These are phyloP conservation scores for Chaetodon trifascialis DNA, from an alignment of 2,113 vertebrate genomes.

Conservation along the genomic window DNA sequence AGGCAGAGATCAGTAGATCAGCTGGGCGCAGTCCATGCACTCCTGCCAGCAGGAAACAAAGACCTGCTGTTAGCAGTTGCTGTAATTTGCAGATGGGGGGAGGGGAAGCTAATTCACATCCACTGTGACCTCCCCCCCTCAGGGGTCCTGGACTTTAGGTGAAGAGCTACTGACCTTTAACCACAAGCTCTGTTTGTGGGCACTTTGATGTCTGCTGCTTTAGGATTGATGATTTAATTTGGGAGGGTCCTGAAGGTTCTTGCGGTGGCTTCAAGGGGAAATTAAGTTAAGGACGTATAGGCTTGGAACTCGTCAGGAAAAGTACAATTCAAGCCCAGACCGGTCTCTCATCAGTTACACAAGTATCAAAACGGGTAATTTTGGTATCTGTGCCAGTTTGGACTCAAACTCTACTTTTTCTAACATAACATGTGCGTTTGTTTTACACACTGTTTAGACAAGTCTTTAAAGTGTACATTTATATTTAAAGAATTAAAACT, in stretches of 20 bases:
- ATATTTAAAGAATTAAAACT: conserved; percentile 48
- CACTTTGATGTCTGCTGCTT: conserved; percentile 33
- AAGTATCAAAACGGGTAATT: not conserved
- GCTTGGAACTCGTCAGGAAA: not conserved
- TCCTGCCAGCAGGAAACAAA: not conserved
- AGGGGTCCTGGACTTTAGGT: conserved; percentile 19
- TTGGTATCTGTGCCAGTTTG: not conserved
- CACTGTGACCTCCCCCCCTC: not conserved
- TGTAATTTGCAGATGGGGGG: conserved; percentile 19
- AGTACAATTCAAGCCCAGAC: not conserved
- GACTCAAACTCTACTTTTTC: not conserved
- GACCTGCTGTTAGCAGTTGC: not conserved
- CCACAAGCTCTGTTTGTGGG: not conserved
- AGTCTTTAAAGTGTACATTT: conserved; percentile 36
- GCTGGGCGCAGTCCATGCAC: conserved; percentile 5
- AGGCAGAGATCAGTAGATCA: conserved; percentile 1
- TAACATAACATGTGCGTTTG: not conserved
- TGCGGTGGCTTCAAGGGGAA: not conserved
- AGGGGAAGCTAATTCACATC: conserved; percentile 14
- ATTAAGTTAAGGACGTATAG: not conserved
- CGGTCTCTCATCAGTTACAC: not conserved
- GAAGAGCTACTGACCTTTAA: conserved; percentile 38
- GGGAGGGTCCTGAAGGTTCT: not conserved
- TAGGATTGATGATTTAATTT: conserved; percentile 21
- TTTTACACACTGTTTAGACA: not conserved